phyloP scores from a whole-genome alignment of 2,797 vertebrate species.

The Pitangus sulphuratus region DNA sequence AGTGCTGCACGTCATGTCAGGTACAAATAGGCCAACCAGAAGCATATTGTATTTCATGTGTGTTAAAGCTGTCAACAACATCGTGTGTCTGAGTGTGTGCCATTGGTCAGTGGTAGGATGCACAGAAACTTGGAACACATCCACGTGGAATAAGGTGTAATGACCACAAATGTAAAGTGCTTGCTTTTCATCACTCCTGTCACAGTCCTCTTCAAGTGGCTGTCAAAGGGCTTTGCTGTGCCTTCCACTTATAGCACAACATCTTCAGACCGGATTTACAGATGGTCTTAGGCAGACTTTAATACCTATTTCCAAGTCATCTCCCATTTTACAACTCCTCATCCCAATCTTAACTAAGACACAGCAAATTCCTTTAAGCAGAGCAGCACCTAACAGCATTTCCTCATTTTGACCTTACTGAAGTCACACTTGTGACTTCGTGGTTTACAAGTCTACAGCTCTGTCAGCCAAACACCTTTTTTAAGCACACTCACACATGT shows the following conservation, averaged over 20 bases:
- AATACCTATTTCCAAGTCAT: background rate
- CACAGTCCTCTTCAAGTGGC: background rate
- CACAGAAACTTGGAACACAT: background rate
- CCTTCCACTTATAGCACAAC: background rate
- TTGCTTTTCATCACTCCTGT: background rate
- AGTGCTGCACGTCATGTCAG: background rate
- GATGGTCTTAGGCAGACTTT: background rate
- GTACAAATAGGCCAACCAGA: fast-evolving
- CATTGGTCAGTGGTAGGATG: background rate
- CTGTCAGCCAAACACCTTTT: background rate
- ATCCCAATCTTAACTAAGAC: background rate
- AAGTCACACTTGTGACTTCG: background rate
- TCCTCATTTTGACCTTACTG: background rate
- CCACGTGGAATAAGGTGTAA: fast-evolving
- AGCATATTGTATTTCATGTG: background rate
- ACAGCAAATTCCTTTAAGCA: background rate
- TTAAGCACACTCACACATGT: background rate
- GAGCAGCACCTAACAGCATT: background rate
- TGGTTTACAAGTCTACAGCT: background rate
- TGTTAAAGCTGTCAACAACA: background rate
- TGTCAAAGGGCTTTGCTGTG: background rate
- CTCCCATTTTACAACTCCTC: background rate
- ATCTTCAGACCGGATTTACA: background rate
- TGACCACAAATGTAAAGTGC: background rate
- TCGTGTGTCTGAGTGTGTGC: background rate